Base-by-base conservation (phyloP, 2,797 vertebrate species). In the Ctenosaura bakeri region DNA sequence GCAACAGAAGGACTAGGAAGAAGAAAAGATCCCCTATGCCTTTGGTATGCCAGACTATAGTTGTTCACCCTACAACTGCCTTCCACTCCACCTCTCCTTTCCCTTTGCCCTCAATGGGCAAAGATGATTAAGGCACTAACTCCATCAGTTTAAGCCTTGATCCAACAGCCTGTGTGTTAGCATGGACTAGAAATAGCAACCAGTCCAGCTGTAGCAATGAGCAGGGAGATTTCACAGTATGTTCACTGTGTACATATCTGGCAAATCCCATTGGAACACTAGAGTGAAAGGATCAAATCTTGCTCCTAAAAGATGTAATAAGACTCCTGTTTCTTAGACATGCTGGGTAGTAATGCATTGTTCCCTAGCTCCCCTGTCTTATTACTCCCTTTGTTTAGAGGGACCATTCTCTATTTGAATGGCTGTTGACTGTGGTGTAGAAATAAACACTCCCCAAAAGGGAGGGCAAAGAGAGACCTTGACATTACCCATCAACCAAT, bases 41-140 rank as follows among this genome's bases (percentile, higher is more conserved):
- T 81, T 88, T 56, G 13, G 54, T 35, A 16, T 69, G 50, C 52
- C 80, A 32, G 66, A 6, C 4, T 85, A 24, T 73, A 50, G 6
- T 71, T 82, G 35, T 62, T n/a, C 24, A 29, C 42, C 66, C 38
- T 56, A 66, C 42, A 14, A 42, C 26, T 20, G 22, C 32, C 38
- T 54, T 76, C 81, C 83, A 66, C 38, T n/a, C 78, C n/a, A 59
- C 64, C 78, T 86, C 84, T 81, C 56, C 80, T 90, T 78, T 64
- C 24, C 50, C 73, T 87, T 90, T 69, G 79, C 85, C 79, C 86
- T 87, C 59, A 69, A 20, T 77, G 56, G 79, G 56, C 56, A 77
- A 90, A 87, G 85, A 87, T 90, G 59, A 87, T 90, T 90, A 90
- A 54, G 82, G 14, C 46, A 66, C 82, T 90, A 81, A 86, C 83